Base-by-base conservation (phyloP, 1,140 invertebrate genomes). In the Frieseomelitta varia region DNA sequence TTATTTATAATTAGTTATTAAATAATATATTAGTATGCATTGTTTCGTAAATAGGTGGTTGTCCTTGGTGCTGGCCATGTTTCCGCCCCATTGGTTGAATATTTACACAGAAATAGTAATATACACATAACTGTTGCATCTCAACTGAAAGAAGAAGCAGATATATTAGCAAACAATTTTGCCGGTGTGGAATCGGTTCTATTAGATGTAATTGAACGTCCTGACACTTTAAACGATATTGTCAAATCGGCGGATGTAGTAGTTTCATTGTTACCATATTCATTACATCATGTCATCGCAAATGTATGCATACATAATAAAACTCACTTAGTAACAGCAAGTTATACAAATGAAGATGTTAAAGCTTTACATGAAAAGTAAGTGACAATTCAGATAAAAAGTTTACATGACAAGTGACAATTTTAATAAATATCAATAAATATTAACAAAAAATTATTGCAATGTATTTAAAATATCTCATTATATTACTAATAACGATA, bases 51-150 rank as follows among this genome's bases (percentile, higher is more conserved):
- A 68, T 94, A 96, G 87, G 97, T 99, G 2, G 95, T 99, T 3
- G 97, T 99, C 1, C 95, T 99, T 6, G 99, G 99, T 1, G 98
- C 99, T 72, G 99, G 99, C 11, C 97, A 99, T 90, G 99, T 99
- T 0, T 97, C 98, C 11, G 97, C 97, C 0, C 99, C 99, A 0
- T 95, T 99, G 1, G 97, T 99, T 0, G 98, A 99, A 92, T 99
- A 99, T 95, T 95, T 99, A 6, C 96, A 98, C 65, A 95, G 97
- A 72, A 98, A 99, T 92, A 95, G 96, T 83, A 97, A 97, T 83
- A 95, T 98, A 15, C 96, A 96, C 27, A 97, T 99, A 30, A 98
- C 97, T 11, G 96, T 99, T 96, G 98, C 97, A 75, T 98, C 98
- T 1, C 97, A 98, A 90, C 95, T 98, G 15, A 98, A 98, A 90